Base-by-base conservation (phyloP, 2,888 invertebrate species). In the Eristalinus aeneus region DNA sequence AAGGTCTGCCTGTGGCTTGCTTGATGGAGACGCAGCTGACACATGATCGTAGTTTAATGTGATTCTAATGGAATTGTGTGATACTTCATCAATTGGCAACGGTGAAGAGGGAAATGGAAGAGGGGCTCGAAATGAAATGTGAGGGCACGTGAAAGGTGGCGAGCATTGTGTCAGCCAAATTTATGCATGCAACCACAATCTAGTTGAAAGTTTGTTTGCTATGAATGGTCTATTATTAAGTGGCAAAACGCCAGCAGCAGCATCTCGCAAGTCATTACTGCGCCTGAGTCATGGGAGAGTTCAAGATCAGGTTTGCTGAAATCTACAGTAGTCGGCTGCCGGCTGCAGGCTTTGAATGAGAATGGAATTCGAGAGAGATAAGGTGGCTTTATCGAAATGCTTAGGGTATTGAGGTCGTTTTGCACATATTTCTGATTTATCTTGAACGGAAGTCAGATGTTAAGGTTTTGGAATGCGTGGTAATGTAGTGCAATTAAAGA, bases 41-140 rank as follows among this genome's bases (percentile, higher is more conserved):
- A 46, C 46, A 46, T 16, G 46, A 46, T 77, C 69, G 32, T 6
- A 31, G 5, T 22, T 27, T 69, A 71, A 77, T 71, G 69, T 32
- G 64, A 39, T 64, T 71, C 63, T 71, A 71, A 77, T 71, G 71
- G 77, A 58, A 64, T 71, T 64, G 56, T 63, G 23, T 64, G 31
- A 27, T 76, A 61, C 53, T 60, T 27, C 46, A 16, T 46, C 46
- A 16, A 10, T 27, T 27, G 27, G 27, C 9, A 1, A 9, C 34
- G 1, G 6, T 1, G 34, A 46, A 16, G n/a, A n/a, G 46, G 46
- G 6, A 34, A 34, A 9, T 4, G 46, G 16, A 16, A 16, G 46
- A 6, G 12, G 5, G 27, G 27, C 27, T 27, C 27, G 46, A 16
- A 6, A 16, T 16, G 46, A 46, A 4, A n/a, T 46, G n/a, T 46